These are phyloP conservation scores for Hydraecia micacea DNA, from an alignment of 2,888 invertebrate genomes.

Conservation along the genomic window DNA sequence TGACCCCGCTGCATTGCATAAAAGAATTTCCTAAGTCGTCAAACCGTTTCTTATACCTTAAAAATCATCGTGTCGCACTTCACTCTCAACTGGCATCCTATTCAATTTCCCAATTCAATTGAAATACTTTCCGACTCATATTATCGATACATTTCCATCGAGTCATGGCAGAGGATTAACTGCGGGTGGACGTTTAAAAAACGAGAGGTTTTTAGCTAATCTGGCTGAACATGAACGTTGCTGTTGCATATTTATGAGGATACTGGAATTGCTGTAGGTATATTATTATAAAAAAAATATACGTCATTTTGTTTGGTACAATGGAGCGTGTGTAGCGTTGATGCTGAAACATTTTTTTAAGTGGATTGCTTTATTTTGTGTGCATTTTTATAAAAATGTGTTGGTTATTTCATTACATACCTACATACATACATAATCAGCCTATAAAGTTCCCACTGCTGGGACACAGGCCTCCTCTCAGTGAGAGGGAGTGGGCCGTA, in stretches of 20 bases:
- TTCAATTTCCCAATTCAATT: slow-evolving; percentile 8
- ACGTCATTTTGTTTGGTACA: neutral
- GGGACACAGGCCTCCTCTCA: too few relatives aligned
- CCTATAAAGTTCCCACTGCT: too few relatives aligned
- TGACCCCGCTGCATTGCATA: too few relatives aligned
- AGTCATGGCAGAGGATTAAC: slow-evolving; percentile 30
- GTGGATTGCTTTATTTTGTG: neutral
- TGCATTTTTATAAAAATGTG: neutral
- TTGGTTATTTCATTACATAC: neutral
- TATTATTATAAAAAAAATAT: slow-evolving; percentile 12
- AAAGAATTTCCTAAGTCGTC: neutral
- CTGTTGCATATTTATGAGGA: slow-evolving; percentile 50
- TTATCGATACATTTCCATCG: slow-evolving; percentile 9
- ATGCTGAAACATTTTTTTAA: neutral
- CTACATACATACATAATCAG: too few relatives aligned
- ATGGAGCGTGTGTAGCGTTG: neutral
- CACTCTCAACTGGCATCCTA: neutral
- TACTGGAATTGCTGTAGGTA: neutral
- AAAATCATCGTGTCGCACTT: neutral
- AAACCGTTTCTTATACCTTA: neutral
- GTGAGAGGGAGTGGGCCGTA: too few relatives aligned
- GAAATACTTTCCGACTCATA: slow-evolving; percentile 1
- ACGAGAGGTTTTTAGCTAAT: slow-evolving; percentile 44
- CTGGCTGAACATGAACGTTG: slow-evolving; percentile 42
- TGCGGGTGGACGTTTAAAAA: slow-evolving; percentile 28